Conservation (phyloP, 2,797 vertebrate species). For the Tapirus indicus region DNA sequence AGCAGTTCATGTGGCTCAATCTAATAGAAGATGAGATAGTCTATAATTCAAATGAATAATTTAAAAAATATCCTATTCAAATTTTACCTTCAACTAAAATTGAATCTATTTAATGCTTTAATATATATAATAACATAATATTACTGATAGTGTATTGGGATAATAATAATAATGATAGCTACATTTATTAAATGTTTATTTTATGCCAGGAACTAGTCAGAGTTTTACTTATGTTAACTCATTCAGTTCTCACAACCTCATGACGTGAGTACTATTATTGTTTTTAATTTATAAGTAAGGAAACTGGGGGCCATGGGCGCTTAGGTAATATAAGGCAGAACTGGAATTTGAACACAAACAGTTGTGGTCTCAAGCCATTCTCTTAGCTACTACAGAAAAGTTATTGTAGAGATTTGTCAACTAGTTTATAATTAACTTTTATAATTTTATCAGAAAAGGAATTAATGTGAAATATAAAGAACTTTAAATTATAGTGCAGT, state of each 20-base stretch:
- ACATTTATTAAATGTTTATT: background rate
- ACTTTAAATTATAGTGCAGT: background rate
- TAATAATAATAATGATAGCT: constrained; percentile 12
- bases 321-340: background rate
- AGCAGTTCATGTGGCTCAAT: background rate
- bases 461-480: constrained; percentile 3
- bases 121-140: background rate
- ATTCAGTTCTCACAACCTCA: background rate
- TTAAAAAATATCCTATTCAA: constrained; percentile 22
- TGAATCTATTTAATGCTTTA: constrained; percentile 14
- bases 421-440: background rate
- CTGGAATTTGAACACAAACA: background rate
- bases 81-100: constrained; percentile 47
- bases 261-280: background rate
- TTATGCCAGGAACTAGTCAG: background rate
- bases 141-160: background rate
- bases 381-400: background rate
- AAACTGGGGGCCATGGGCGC: background rate
- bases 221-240: constrained; percentile 20
- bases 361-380: background rate
- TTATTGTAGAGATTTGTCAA: background rate
- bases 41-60: background rate
- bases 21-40: constrained; percentile 1
- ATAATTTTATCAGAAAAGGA: constrained; percentile 39
- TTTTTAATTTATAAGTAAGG: background rate